phyloP scores from a whole-genome alignment of 2,888 invertebrate species.

The Patella caerulea region DNA sequence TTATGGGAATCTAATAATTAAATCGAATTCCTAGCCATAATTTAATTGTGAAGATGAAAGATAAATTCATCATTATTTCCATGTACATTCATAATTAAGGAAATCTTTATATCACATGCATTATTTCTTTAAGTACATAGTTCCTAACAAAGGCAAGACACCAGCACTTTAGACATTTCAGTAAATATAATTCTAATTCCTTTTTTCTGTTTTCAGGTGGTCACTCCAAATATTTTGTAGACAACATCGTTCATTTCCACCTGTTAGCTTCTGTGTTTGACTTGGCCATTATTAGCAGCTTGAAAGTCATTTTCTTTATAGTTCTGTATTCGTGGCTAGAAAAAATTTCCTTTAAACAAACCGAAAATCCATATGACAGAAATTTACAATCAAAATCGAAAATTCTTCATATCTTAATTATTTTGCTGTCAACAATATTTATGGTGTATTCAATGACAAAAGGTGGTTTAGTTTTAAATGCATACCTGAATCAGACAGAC shows the following conservation, averaged over 20 bases:
- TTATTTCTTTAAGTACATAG: no score
- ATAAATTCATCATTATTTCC: no score
- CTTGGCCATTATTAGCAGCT: constrained; percentile 55
- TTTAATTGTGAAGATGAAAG: no score
- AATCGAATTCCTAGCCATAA: no score
- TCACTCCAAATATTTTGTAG: constrained; percentile 60
- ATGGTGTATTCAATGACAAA: constrained; percentile 43
- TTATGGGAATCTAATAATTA: no score
- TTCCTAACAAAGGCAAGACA: no score
- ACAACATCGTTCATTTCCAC: constrained; percentile 62
- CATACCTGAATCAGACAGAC: constrained; percentile 41
- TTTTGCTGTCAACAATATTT: constrained; percentile 37
- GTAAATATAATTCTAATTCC: background rate
- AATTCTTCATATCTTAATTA: constrained; percentile 37
- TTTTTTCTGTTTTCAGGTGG: constrained; percentile 56
- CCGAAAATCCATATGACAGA: constrained; percentile 47
- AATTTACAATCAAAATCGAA: constrained; percentile 29
- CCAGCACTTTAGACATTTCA: no score
- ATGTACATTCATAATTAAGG: no score
- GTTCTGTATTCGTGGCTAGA: constrained; percentile 53
- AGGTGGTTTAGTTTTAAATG: constrained; percentile 57
- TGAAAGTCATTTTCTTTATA: constrained; percentile 56
- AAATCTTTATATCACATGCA: no score
- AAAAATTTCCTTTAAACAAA: constrained; percentile 41
- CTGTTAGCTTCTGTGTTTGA: constrained; percentile 65